These are phyloP conservation scores for Lithophane ornitopus DNA, from an alignment of 2,888 invertebrate genomes.

Conservation along the genomic window DNA sequence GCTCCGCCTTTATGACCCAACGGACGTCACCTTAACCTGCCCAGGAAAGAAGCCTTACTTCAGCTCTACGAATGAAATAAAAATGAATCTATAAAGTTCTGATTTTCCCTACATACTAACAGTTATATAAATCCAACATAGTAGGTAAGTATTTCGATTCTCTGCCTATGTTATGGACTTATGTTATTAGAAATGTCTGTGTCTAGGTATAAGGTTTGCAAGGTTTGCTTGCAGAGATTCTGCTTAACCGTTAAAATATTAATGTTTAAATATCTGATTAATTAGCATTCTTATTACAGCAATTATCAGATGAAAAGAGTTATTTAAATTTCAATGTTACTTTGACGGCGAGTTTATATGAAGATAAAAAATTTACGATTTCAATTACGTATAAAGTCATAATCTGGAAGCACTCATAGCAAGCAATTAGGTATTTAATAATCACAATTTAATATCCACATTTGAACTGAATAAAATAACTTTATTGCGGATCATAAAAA, in stretches of 20 bases:
- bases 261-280: conserved; percentile 13
- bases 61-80: conserved; percentile 8
- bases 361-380: conserved; percentile 77
- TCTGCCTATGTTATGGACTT: too few species aligned
- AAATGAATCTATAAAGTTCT: neutral
- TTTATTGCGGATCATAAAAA: conserved; percentile 54
- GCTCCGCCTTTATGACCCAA: conserved; percentile 59
- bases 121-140: neutral
- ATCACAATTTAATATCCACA: conserved; percentile 54
- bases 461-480: conserved; percentile 58
- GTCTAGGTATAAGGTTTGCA: neutral
- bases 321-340: conserved; percentile 73
- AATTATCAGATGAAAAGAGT: conserved; percentile 41
- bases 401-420: conserved; percentile 61
- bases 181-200: neutral
- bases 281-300: conserved; percentile 17
- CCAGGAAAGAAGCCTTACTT: conserved; percentile 25
- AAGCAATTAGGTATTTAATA: conserved; percentile 56
- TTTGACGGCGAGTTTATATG: conserved; percentile 72
- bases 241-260: conserved; percentile 9
- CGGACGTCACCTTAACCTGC: conserved; percentile 50
- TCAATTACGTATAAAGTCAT: conserved; percentile 69
- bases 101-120: conserved; percentile 18
- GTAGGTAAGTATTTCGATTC: neutral
- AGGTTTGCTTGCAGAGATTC: conserved; percentile 31